Evolutionary conservation across 2,113 vertebrate genomes (phyloP), one percentile per base, ranked within the genome.

Genomic region (Callionymus lyra): DNA sequence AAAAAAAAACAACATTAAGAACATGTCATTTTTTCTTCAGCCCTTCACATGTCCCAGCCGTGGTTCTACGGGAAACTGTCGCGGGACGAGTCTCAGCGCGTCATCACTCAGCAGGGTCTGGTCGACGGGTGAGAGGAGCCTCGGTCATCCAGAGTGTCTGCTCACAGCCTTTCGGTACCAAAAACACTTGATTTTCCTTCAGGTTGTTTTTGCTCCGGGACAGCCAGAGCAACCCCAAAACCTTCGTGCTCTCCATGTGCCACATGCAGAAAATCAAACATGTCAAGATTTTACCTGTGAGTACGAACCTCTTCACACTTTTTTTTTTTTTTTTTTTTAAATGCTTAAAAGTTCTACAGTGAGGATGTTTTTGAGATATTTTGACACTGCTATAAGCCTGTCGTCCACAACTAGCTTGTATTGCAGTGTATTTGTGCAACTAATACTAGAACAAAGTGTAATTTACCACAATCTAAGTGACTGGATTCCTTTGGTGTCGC

Each of bases 41-140:
- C 84, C 32, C 82, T 99, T 56, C 95, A 98, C 65, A 77, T 83
- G 66, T 84, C 88, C 54, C 94, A 98, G 73, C 85, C 90, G 0
- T 99, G 95, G 95, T 99, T 99, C 80, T 91, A 99, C 72, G 87
- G 93, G 59, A 92, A 87, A 81, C 86, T 94, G 69, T 92, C 93
- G 44, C 87, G 95, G 66, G 92, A 95, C 5, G 93, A 99, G 41
- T 90, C 93, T 69, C 91, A 97, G 47, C 87, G 86, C 54, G 57
- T 98, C 33, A 94, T 99, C 67, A 81, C 84, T 63, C 92, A 93
- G 45, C 94, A 97, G 79, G 94, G 95, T 60, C 89, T 90, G 49
- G 84, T 93, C 15, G 93, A 98, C 74, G 94, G 95, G 95, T 97
- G 73, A 78, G 56, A 34, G 47, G 12, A 13, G n/a, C 32, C 13